Evolutionary conservation across 2,113 vertebrate genomes (phyloP).

Genomic region (Chamaetylas fuelleborni): DNA sequence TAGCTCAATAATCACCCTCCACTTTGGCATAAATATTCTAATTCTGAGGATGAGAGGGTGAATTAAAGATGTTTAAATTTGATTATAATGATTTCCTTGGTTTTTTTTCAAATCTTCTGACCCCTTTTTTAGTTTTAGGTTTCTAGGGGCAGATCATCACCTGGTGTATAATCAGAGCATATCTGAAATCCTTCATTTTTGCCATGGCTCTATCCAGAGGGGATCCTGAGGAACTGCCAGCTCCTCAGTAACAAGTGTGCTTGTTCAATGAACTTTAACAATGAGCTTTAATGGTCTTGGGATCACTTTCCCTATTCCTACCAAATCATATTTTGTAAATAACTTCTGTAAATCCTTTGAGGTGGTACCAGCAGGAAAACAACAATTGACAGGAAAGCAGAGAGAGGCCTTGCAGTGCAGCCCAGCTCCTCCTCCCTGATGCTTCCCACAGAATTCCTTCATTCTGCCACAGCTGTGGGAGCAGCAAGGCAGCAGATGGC

Average conservation of each 20-base stretch:
- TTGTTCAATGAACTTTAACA: neutral
- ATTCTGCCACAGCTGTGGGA: slow-evolving; percentile 1
- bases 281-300: neutral
- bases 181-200: neutral
- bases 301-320: neutral
- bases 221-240: neutral
- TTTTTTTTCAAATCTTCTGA: neutral
- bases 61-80: neutral
- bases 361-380: neutral
- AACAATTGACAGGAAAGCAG: neutral
- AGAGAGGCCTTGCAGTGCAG: neutral
- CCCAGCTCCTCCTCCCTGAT: neutral
- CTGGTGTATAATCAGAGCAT: neutral
- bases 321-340: neutral
- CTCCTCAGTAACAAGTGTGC: neutral
- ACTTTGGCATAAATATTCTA: neutral
- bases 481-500: slow-evolving; percentile 32
- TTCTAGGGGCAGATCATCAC: neutral
- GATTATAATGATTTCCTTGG: neutral
- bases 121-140: neutral
- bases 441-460: neutral
- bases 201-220: fast-evolving
- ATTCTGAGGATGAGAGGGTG: neutral
- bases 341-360: neutral
- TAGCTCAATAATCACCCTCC: neutral